Conservation (phyloP, 2,797 vertebrate species). For the Sebastolobus altivelis region DNA sequence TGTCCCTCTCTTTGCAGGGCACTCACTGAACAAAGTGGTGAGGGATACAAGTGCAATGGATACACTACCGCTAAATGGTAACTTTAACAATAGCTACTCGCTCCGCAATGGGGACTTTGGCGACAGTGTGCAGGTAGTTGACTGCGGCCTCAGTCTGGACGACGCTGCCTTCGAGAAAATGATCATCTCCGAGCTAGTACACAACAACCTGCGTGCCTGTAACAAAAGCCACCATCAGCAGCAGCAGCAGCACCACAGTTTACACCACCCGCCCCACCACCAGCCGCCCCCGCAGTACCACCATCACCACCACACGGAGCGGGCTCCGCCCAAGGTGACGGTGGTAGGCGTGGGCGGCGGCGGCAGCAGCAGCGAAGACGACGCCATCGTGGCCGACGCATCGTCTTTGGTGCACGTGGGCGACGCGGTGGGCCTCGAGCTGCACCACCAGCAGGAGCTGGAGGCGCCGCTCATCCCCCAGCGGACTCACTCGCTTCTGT, state of each 20-base stretch:
- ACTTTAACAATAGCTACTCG: slow-evolving; percentile 99
- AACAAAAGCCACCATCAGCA: slow-evolving; percentile 90
- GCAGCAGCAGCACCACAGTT: slow-evolving; percentile 78
- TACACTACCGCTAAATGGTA: slow-evolving; percentile 99
- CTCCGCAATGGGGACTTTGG: slow-evolving; percentile 96
- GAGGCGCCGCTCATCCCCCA: slow-evolving; percentile 98
- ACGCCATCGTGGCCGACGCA: slow-evolving; percentile 91
- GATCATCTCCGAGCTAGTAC: slow-evolving; percentile 99
- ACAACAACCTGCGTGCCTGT: slow-evolving; percentile 97
- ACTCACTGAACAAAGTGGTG: slow-evolving; percentile 98
- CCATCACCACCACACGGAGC: slow-evolving; percentile 93
- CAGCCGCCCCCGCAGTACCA: slow-evolving; percentile 86
- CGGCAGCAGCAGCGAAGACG: slow-evolving; percentile 92
- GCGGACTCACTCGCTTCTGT: slow-evolving; percentile 99
- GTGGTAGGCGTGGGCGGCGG: slow-evolving; percentile 88
- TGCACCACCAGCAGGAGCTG: slow-evolving; percentile 92
- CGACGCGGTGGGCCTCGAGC: slow-evolving; percentile 87
- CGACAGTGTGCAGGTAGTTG: slow-evolving; percentile 94
- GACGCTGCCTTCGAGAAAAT: slow-evolving; percentile 99
- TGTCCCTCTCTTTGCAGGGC: slow-evolving; percentile 91
- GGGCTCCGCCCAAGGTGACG: slow-evolving; percentile 90
- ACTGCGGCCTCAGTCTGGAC: slow-evolving; percentile 98
- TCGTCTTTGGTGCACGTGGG: slow-evolving; percentile 94
- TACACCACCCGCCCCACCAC: slow-evolving; percentile 86
- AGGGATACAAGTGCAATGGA: slow-evolving; percentile 99